A percentile compares a stretch with the other conserved stretches of the same genome.
phyloP scores from a whole-genome alignment of 2,888 invertebrate genomes.

The Taenaris catops region DNA sequence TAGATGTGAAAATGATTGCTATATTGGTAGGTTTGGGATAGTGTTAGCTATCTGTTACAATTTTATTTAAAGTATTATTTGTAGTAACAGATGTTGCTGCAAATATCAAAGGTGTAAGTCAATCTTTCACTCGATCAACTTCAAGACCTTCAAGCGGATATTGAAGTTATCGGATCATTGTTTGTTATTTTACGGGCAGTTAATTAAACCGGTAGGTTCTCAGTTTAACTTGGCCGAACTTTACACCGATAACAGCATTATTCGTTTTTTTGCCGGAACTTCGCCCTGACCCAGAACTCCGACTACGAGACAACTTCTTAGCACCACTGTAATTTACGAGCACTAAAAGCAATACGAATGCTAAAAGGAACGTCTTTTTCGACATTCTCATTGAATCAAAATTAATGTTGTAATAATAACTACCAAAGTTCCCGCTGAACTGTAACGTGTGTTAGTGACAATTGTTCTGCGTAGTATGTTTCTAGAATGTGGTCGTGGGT shows the following conservation, averaged over 20 bases:
- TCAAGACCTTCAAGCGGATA: too few relatives aligned
- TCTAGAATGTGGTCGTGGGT: constrained; percentile 51
- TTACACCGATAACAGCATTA: constrained; percentile 74
- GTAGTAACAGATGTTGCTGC: too few relatives aligned
- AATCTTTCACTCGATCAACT: too few relatives aligned
- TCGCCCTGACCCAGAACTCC: constrained; percentile 56
- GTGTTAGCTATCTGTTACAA: too few relatives aligned
- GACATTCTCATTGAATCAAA: constrained; percentile 10
- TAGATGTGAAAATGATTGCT: too few relatives aligned
- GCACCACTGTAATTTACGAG: constrained; percentile 38
- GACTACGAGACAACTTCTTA: constrained; percentile 53
- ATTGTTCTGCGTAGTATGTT: constrained; percentile 42
- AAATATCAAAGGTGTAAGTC: too few relatives aligned
- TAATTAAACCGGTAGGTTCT: constrained; percentile 67
- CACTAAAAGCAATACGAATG: constrained; percentile 20
- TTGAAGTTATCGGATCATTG: too few relatives aligned
- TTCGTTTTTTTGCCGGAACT: constrained; percentile 49
- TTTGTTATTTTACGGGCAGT: constrained; percentile 69
- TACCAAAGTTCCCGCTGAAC: not conserved
- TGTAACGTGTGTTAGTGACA: constrained; percentile 26
- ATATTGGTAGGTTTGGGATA: too few relatives aligned
- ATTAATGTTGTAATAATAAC: not conserved
- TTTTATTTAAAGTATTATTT: too few relatives aligned
- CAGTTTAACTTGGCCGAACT: constrained; percentile 67
- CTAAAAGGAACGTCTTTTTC: constrained; percentile 19